A percentile compares a stretch with the other conserved stretches of the same genome.
Conservation (phyloP, 2,797 vertebrate species). For the Hypotaenidia philippensis region DNA sequence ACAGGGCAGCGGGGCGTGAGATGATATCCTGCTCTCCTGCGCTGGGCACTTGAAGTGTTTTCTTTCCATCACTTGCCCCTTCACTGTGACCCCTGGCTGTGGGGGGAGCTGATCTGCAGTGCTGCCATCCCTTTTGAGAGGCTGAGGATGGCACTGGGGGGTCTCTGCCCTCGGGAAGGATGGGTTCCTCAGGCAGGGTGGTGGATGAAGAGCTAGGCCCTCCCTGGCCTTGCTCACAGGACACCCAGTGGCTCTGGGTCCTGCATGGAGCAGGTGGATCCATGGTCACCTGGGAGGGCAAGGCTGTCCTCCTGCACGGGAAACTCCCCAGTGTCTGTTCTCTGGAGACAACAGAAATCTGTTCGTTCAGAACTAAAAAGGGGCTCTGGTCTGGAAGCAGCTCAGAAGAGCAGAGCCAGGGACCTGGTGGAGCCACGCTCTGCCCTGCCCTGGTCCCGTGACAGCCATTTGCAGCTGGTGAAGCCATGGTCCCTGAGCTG, state of each 20-base stretch:
- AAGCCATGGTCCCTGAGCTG: not conserved
- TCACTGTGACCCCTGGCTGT: rapidly evolving
- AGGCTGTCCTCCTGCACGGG: not conserved
- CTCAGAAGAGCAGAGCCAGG: not conserved
- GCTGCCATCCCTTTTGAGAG: not conserved
- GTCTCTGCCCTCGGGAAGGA: not conserved
- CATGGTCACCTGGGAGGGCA: rapidly evolving
- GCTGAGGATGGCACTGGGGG: not conserved
- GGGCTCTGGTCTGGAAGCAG: not conserved
- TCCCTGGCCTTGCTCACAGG: rapidly evolving
- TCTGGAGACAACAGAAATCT: not conserved
- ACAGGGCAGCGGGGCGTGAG: rapidly evolving
- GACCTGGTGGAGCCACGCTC: rapidly evolving
- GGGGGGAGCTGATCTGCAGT: rapidly evolving
- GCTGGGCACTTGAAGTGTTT: not conserved
- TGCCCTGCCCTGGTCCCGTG: not conserved
- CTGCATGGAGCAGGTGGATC: not conserved
- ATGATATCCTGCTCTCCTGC: not conserved
- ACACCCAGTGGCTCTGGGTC: not conserved
- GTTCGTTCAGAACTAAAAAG: not conserved
- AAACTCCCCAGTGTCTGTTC: too few species aligned
- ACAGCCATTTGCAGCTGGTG: not conserved
- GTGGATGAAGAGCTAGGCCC: not conserved
- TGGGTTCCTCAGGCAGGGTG: not conserved
- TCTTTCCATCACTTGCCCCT: not conserved